phyloP scores from a whole-genome alignment of 2,797 vertebrate genomes.

The Ibycter americanus region DNA sequence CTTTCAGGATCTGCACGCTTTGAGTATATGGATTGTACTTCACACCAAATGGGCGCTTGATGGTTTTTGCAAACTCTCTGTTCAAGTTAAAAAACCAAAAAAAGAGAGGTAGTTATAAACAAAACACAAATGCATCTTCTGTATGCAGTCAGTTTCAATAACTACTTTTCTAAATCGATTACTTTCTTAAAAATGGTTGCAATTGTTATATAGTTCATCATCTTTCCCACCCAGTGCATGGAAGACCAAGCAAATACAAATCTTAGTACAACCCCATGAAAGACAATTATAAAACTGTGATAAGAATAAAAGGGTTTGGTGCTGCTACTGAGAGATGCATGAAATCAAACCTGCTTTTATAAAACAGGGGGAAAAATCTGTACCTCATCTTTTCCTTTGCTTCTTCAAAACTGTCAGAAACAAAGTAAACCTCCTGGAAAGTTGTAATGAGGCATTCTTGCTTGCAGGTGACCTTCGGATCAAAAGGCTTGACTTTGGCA shows the following conservation, averaged over 20 bases:
- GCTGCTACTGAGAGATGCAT: not conserved
- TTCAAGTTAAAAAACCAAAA: constrained; percentile 22
- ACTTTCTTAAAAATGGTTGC: not conserved
- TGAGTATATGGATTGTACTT: constrained; percentile 96
- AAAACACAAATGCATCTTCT: not conserved
- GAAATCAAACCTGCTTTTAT: not conserved
- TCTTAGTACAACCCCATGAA: not conserved
- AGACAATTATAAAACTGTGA: not conserved
- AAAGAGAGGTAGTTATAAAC: not conserved
- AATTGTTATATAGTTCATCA: not conserved
- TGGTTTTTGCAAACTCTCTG: constrained; percentile 98
- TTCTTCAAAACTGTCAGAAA: constrained; percentile 96
- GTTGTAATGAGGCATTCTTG: constrained; percentile 96
- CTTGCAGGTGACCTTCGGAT: constrained; percentile 89
- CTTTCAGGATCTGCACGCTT: constrained; percentile 91
- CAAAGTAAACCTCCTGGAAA: constrained; percentile 95
- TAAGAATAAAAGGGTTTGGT: not conserved
- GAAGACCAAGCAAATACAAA: not conserved
- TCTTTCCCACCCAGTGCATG: not conserved
- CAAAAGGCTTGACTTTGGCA: constrained; percentile 90
- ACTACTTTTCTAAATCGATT: not conserved
- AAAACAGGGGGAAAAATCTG: not conserved
- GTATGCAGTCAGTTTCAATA: not conserved
- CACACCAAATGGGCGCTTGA: constrained; percentile 93
- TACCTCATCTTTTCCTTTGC: constrained; percentile 97